Conservation (phyloP, 2,797 vertebrate genomes). For the Miichthys miiuy region DNA sequence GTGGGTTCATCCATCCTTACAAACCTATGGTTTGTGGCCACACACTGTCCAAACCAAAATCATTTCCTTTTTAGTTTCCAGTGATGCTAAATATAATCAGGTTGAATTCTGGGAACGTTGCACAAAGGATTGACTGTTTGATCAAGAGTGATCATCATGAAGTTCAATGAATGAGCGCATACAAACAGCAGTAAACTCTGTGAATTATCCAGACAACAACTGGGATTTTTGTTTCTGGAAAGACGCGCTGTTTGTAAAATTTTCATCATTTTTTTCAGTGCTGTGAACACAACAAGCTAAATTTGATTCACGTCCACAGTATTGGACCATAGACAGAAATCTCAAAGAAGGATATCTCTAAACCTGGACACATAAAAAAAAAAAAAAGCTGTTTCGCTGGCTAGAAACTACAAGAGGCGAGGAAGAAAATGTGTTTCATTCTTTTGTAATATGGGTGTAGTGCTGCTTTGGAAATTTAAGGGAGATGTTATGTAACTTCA, state of each 20-base stretch:
- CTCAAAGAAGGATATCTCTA: not conserved
- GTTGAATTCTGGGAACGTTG: not conserved
- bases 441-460: not conserved
- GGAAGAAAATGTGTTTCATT: not conserved
- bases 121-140: not conserved
- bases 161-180: not conserved
- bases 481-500: not conserved
- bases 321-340: not conserved
- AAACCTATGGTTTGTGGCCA: no score
- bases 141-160: not conserved
- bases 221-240: not conserved
- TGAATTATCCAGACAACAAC: not conserved
- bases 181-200: not conserved
- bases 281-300: not conserved
- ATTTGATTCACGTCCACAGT: not conserved
- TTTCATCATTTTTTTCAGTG: not conserved
- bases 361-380: not conserved
- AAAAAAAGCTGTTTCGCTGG: not conserved
- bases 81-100: not conserved
- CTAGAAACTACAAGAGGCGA: not conserved
- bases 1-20: no score
- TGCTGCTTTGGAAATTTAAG: not conserved
- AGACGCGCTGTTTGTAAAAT: not conserved
- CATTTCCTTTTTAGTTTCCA: not conserved
- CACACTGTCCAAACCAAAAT: no score